A percentile compares a stretch with the other conserved stretches of the same genome.
These are phyloP conservation scores for Dione juno DNA, from an alignment of 2,888 invertebrate species.

Conservation along the genomic window DNA sequence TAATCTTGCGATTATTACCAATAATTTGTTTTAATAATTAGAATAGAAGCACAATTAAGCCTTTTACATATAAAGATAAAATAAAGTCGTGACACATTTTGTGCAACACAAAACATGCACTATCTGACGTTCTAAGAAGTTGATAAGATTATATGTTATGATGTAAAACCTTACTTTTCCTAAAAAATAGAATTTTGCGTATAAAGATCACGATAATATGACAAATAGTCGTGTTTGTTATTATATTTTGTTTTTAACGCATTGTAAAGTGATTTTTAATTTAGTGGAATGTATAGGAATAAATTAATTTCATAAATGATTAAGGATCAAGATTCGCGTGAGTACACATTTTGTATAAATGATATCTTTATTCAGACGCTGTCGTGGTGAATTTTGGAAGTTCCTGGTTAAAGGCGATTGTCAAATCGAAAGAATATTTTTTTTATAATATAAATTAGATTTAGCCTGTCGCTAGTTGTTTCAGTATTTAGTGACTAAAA, in stretches of 20 bases:
- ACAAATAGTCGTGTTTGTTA: constrained; percentile 14
- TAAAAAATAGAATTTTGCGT: constrained; percentile 8
- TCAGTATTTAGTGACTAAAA: too few relatives aligned
- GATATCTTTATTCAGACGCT: background rate
- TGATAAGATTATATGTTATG: constrained; percentile 27
- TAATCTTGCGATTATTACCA: background rate
- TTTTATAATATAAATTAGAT: too few relatives aligned
- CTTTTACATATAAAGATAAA: background rate
- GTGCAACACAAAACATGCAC: constrained; percentile 14
- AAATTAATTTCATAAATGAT: background rate
- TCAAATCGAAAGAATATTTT: too few relatives aligned
- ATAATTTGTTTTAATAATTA: too few relatives aligned
- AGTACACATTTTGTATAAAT: background rate
- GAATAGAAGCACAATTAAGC: background rate
- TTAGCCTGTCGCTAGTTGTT: too few relatives aligned
- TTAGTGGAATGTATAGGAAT: background rate
- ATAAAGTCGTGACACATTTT: constrained; percentile 8
- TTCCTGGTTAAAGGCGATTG: background rate
- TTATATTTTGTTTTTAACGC: background rate
- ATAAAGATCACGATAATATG: background rate
- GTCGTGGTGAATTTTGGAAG: background rate
- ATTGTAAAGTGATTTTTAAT: background rate
- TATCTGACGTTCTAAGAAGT: constrained; percentile 21
- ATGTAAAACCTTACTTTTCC: constrained; percentile 4
- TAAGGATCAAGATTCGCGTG: constrained; percentile 2